Evolutionary conservation across 2,113 vertebrate genomes (phyloP), one percentile per base, ranked within the genome.

Genomic region (Antechinus stuartii): DNA sequence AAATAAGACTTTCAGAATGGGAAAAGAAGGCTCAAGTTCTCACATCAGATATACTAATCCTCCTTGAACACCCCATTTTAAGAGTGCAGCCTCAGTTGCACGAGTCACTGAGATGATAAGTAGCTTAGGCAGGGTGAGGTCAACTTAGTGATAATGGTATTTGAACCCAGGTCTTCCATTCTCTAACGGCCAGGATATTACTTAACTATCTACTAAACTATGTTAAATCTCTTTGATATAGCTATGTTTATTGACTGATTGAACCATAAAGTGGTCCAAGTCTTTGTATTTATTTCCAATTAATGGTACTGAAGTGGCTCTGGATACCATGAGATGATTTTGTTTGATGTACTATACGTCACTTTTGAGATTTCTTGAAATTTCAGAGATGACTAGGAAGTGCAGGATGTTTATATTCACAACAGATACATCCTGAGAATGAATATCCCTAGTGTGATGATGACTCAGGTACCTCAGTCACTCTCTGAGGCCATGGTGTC

Each of bases 241-340:
- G 56, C n/a, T 42, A 42, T 76, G 35, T 42, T 76, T 76, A 42
- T 76, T 76, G 35, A 68, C n/a, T 68, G 30, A 76, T 76, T 76
- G 16, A 76, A 76, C 16, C 42, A 84, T 49, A 11, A 91, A 52
- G 14, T 93, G 22, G 68, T 90, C 89, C 19, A 76, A 93, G 35
- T n/a, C 46, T 94, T 94, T 90, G 93, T 92, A 92, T 95, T 95
- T 93, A 92, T 47, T 68, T 93, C 92, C 94, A 54, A 94, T 92
- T 54, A 91, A 94, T 46, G 92, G 61, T 30, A 35, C 89, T 55
- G 53, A n/a, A 22, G 16, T 76, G 94, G 89, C 54, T 30, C 56
- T 93, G 92, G 91, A 53, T 4, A 14, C 90, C 50, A 0, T 95
- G 89, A 92, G 92, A 90, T 84, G 55, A 19, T 93, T 94, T 42